Evolutionary conservation across 2,888 invertebrate species (phyloP), one percentile per base, ranked within the genome.

Genomic region (Sminthurides aquaticus): DNA sequence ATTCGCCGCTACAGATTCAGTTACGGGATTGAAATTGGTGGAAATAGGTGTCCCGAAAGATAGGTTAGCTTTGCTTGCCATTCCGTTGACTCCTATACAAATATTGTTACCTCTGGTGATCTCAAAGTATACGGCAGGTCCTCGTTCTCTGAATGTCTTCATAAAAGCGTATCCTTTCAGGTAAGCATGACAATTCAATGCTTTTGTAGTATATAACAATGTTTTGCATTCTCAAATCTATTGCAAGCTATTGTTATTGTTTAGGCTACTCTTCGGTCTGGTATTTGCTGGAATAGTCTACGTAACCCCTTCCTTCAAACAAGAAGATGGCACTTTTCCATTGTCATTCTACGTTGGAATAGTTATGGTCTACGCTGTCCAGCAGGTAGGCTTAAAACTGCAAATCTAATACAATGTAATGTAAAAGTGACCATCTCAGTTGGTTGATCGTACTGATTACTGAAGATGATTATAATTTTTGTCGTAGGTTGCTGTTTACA

Each of bases 11-110:
- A 89, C 92, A 67, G 99, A 99, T 81, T 89, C 92, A 25, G 91
- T 98, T 0, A 92, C 97, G 24, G 89, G 91, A 1, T 81, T 99
- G 67, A 99, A 99, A 80, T 81, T 99, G 58, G 90, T 98, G 1
- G 98, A 97, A 79, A 90, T 90, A 27, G 99, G 99, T 18, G 90
- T 99, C 58, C 94, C 96, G 0, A 92, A 94, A 76, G 98, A 98
- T 78, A 89, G 90, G 75, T 80, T 99, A 64, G 98, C 97, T 0
- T 80, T 98, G 63, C 82, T 99, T 76, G 93, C 92, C 1, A 86
- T 99, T 48, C 96, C 97, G 18, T 81, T 99, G 78, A 90, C 95
- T 58, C 97, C 99, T 15, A 82, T 99, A 55, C 97, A 98, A 81
- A 91, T 96, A 66, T 77, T 96, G 60, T 82, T 99, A 77, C 98